A percentile compares a stretch with the other conserved stretches of the same genome.
Evolutionary conservation across 2,888 invertebrate species (phyloP).

Genomic region (Nemapogon koenigi): DNA sequence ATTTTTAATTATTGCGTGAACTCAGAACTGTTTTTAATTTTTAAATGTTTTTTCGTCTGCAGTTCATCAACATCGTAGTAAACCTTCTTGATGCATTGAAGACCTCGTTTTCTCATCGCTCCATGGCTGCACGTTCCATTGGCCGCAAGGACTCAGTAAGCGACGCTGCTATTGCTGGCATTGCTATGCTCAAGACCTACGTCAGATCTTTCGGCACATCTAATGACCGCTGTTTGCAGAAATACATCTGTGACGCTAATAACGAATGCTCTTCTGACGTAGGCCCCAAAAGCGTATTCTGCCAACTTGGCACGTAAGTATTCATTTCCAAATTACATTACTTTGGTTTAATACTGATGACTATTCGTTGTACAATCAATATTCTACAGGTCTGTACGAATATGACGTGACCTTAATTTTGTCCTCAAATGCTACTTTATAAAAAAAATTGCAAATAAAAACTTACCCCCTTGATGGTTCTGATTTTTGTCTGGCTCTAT

Average conservation of each 20-base stretch:
- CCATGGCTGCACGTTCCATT: conserved; percentile 81
- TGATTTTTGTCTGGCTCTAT: too few species aligned
- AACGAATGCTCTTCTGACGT: conserved; percentile 84
- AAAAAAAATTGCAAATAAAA: too few species aligned
- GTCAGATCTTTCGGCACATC: conserved; percentile 78
- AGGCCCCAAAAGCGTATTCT: conserved; percentile 84
- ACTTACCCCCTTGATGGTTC: too few species aligned
- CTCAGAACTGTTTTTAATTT: not conserved
- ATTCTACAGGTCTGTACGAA: too few species aligned
- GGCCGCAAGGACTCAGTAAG: conserved; percentile 89
- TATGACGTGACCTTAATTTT: too few species aligned
- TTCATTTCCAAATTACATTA: too few species aligned
- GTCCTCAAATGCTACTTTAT: too few species aligned
- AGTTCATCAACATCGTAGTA: conserved; percentile 93
- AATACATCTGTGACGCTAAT: conserved; percentile 90
- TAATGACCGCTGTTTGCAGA: conserved; percentile 85
- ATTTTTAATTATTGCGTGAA: too few species aligned
- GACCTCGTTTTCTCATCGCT: conserved; percentile 91
- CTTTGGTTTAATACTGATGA: too few species aligned
- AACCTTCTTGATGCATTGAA: conserved; percentile 90
- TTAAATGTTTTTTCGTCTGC: conserved; percentile 19
- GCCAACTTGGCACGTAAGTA: conserved; percentile 92
- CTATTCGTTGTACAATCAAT: too few species aligned
- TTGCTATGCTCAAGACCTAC: conserved; percentile 89
- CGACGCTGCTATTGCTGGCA: conserved; percentile 87